Evolutionary conservation across 2,888 invertebrate genomes (phyloP).

Genomic region (Galerucella calmariensis): DNA sequence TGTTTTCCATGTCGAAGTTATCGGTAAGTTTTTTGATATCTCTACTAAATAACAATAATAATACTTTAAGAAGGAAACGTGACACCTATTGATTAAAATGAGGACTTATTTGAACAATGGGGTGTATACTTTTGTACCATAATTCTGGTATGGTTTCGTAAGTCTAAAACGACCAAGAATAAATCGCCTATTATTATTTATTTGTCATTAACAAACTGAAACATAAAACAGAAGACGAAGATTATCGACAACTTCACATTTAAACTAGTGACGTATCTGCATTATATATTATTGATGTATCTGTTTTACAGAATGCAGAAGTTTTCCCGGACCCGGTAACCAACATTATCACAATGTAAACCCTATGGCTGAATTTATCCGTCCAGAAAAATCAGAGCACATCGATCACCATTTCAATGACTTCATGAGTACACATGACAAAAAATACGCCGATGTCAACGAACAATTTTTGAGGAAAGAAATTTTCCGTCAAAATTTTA

Average conservation of each 20-base stretch:
- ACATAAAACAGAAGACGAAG: too few relatives aligned
- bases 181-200: too few relatives aligned
- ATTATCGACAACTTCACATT: too few relatives aligned
- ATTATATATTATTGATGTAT: conserved; percentile 6
- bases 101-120: too few relatives aligned
- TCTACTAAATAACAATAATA: not conserved
- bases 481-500: conserved; percentile 87
- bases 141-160: too few relatives aligned
- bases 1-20: conserved; percentile 74
- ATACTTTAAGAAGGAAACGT: not conserved
- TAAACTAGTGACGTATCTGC: too few relatives aligned
- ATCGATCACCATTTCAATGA: conserved; percentile 79
- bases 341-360: conserved; percentile 85
- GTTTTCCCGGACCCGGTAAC: conserved; percentile 89
- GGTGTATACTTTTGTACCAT: too few relatives aligned
- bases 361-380: conserved; percentile 92
- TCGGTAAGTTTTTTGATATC: conserved; percentile 60
- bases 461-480: conserved; percentile 80
- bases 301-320: conserved; percentile 70
- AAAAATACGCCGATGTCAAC: conserved; percentile 71
- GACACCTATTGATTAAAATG: too few relatives aligned
- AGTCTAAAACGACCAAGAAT: too few relatives aligned
- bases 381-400: conserved; percentile 76
- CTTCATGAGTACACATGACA: conserved; percentile 80
- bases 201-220: too few relatives aligned